These are phyloP conservation scores for Brachyptera risi DNA, from an alignment of 2,888 invertebrate genomes.

Conservation along the genomic window DNA sequence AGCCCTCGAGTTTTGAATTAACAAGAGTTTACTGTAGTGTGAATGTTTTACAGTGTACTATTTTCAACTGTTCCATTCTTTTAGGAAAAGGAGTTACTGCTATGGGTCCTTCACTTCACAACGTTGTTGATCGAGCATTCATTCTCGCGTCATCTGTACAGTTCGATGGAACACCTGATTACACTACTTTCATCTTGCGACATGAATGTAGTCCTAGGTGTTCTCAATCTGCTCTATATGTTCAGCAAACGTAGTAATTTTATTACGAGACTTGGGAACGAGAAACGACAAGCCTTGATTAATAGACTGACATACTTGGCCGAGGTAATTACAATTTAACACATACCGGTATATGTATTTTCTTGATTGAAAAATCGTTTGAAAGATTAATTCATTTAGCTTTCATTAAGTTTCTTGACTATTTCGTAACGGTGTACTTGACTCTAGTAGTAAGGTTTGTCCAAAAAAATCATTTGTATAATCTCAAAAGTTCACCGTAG, in stretches of 20 bases:
- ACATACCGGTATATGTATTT: too few species aligned
- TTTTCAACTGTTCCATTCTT: slow-evolving; percentile 34
- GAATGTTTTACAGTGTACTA: slow-evolving; percentile 12
- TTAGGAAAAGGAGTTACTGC: slow-evolving; percentile 66
- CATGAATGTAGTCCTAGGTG: slow-evolving; percentile 78
- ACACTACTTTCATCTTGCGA: slow-evolving; percentile 72
- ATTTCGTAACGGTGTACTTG: too few species aligned
- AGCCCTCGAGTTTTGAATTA: too few species aligned
- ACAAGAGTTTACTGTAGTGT: too few species aligned
- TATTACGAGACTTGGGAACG: slow-evolving; percentile 68
- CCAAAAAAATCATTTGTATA: too few species aligned
- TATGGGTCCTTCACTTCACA: slow-evolving; percentile 75
- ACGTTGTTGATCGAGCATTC: slow-evolving; percentile 82
- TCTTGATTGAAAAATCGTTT: too few species aligned
- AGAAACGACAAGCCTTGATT: slow-evolving; percentile 66
- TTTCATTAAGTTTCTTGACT: background rate
- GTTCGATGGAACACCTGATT: slow-evolving; percentile 80
- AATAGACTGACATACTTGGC: slow-evolving; percentile 71
- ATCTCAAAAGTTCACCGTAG: too few species aligned
- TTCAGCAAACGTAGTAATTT: slow-evolving; percentile 86
- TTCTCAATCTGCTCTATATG: slow-evolving; percentile 80
- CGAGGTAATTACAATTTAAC: slow-evolving; percentile 67
- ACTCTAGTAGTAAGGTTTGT: too few species aligned
- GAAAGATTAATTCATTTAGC: background rate
- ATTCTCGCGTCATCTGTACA: slow-evolving; percentile 80